Evolutionary conservation across 1,140 invertebrate species (phyloP).

Genomic region (Lucilia cuprina): DNA sequence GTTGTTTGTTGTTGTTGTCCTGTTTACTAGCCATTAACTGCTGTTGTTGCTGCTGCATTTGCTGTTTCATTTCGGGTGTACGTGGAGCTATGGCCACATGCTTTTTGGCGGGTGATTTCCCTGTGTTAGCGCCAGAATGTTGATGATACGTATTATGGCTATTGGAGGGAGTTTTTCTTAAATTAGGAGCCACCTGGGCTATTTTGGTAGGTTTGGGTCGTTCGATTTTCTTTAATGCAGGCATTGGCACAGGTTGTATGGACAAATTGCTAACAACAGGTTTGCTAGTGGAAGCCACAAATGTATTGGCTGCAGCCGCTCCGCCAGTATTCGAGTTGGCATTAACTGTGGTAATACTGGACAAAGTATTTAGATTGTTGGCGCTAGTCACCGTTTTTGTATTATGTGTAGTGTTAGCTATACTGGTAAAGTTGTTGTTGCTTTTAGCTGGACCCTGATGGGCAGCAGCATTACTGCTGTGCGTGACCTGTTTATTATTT

Average conservation of each 20-base stretch:
- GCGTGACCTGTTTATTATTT: slow-evolving; percentile 47
- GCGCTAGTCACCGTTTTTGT: neutral
- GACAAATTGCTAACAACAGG: neutral
- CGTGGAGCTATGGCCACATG: slow-evolving; percentile 60
- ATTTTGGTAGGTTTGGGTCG: slow-evolving; percentile 60
- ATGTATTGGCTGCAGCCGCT: neutral
- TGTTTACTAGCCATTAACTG: slow-evolving; percentile 39
- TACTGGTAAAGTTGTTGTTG: neutral
- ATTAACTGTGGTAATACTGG: neutral
- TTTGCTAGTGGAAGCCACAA: neutral
- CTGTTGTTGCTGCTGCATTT: slow-evolving; percentile 46
- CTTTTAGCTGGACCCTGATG: neutral
- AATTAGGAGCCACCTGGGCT: slow-evolving; percentile 60
- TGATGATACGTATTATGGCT: slow-evolving; percentile 18
- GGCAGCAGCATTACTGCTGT: neutral
- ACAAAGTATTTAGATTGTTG: neutral
- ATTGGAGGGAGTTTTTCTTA: slow-evolving; percentile 52
- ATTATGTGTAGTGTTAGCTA: neutral
- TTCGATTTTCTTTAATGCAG: slow-evolving; percentile 59
- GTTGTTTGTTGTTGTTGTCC: slow-evolving; percentile 11
- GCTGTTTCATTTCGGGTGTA: slow-evolving; percentile 59
- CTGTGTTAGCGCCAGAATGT: slow-evolving; percentile 38
- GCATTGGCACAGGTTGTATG: slow-evolving; percentile 39
- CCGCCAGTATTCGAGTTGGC: too few species aligned
- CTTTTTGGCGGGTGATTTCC: slow-evolving; percentile 60